phyloP scores from a whole-genome alignment of 2,797 vertebrate species.

The Rallus crepitans region DNA sequence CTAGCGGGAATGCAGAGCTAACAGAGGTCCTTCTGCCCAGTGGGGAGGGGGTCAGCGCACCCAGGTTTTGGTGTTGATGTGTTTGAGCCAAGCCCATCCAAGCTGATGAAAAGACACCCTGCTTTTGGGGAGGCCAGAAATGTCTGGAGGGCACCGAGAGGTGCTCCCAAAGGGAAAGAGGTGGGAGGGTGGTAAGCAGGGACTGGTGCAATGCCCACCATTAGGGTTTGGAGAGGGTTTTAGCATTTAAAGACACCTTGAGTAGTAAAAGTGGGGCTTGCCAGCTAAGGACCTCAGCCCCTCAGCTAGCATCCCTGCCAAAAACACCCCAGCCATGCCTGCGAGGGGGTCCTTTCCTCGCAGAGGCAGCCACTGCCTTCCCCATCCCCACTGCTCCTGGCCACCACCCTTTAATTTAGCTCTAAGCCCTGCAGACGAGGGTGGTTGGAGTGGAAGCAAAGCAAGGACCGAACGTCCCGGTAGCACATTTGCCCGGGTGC shows the following conservation, averaged over 20 bases:
- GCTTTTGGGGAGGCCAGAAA: background rate
- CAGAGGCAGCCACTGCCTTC: background rate
- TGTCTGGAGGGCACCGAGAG: background rate
- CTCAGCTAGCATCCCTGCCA: fast-evolving
- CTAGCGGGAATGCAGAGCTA: background rate
- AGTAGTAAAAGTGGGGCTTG: background rate
- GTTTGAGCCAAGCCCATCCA: background rate
- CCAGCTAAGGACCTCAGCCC: background rate
- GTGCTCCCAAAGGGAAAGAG: background rate
- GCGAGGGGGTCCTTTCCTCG: background rate
- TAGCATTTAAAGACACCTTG: background rate
- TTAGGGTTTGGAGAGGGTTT: background rate
- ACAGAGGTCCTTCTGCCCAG: background rate
- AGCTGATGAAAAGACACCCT: background rate
- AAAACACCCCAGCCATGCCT: background rate
- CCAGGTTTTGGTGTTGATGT: background rate
- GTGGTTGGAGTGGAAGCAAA: background rate
- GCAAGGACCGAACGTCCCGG: background rate
- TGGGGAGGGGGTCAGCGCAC: background rate
- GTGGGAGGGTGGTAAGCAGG: background rate
- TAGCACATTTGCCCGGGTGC: background rate
- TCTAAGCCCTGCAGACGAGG: background rate
- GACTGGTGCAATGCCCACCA: background rate
- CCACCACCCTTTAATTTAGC: background rate
- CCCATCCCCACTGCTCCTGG: background rate